Base-by-base conservation (phyloP, 2,113 vertebrate genomes). In the Periophthalmodon schlosseri region DNA sequence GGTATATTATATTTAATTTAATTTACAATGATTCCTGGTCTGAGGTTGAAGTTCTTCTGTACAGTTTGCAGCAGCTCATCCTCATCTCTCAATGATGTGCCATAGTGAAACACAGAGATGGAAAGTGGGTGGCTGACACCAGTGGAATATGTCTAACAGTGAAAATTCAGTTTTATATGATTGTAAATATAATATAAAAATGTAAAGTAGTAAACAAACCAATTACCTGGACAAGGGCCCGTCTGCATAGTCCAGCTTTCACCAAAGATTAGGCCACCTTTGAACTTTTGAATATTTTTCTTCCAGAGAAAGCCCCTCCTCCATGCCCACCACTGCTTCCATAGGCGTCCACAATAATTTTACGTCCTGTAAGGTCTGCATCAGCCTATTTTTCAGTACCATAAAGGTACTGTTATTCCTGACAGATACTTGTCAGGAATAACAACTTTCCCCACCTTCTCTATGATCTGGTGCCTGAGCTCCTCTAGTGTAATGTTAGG, bases 261-360 rank as follows among this genome's bases (percentile, higher is more conserved):
- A 94, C 93, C 70, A 94, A 71, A 24, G 92, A 94, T 68, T 94
- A 93, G 79, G 93, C 93, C 3, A 94, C 93, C 93, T 93, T 65
- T 94, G 93, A 81, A 94, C 93, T 81, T 94, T 94, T 66, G 92
- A 93, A 82, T 80, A 92, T 77, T 94, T 93, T 63, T 28, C 3
- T 94, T 0, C 93, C 93, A 14, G 93, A 94, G 81, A 94, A 94
- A 2, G 93, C 93, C 11, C 93, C 93, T 7, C 93, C 93, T n/a
- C 93, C 93, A 5, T 94, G 93, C 0, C 91, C 92, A 0, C 93
- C 93, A 92, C 93, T 94, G 21, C 93, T 93, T 49, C 93, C 93
- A 2, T 94, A 94, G 0, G 92, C 93, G 71, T 94, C 93, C 69
- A 94, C 93, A 4, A 94, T 93, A 68, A 94, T 94, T 77, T 94